Evolutionary conservation across 2,113 vertebrate species (phyloP), one percentile per base, ranked within the genome.

Genomic region (Opisthocomus hoazin): DNA sequence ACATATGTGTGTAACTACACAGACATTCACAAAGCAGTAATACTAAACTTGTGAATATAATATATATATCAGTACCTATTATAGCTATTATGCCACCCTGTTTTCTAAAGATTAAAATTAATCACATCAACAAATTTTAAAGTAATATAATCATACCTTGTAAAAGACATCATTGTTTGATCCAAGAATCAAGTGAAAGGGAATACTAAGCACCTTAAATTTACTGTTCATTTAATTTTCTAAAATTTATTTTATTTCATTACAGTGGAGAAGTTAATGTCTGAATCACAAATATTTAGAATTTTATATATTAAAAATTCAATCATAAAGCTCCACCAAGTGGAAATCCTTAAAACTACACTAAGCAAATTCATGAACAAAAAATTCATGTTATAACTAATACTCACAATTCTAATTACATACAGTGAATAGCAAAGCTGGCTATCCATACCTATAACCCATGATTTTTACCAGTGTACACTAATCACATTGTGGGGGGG

Each of bases 281-380:
- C 43, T 63, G 70, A 90, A 89, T 80, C 81, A 81, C 77, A 80
- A 76, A 34, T 89, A 74, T 58, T 84, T 79, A 65, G 54, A 89
- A 94, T n/a, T 79, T 83, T 84, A 84, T 73, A 17, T 92, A 96
- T 97, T 97, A 97, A 97, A 98, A 98, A 96, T 95, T 96, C 96
- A 97, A 97, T 98, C 98, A 97, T 98, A 98, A 98, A 98, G 98
- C 97, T 95, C 98, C 98, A 98, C 97, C 98, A 98, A 98, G 98
- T 98, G 98, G 98, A 95, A 92, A 91, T 91, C 74, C 37, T 89
- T 94, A 79, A 91, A 98, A 98, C 70, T 98, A 96, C 98, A 98
- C 57, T 50, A 86, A 69, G 80, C 8, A 51, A 82, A 82, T 53
- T 57, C 43, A 60, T 32, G 57, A 84, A 74, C 36, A 89, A 84